Percentiles rank a stretch among this genome's conserved stretches.
phyloP scores from a whole-genome alignment of 1,140 invertebrate genomes.

The Pemphigus obesinymphae region DNA sequence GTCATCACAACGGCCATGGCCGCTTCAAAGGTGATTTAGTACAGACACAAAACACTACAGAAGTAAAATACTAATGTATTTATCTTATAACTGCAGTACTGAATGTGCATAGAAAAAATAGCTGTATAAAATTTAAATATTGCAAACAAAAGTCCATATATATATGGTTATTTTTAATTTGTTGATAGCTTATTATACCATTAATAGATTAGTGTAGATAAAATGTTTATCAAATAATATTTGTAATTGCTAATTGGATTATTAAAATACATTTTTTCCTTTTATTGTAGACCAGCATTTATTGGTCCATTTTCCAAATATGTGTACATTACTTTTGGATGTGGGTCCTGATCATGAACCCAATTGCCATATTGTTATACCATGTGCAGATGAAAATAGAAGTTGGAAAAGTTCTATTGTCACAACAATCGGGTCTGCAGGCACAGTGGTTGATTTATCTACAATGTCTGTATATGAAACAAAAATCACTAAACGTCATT shows the following conservation, averaged over 20 bases:
- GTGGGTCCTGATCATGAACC: slow-evolving; percentile 74
- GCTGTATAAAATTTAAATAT: neutral
- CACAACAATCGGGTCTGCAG: neutral
- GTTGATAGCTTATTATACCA: neutral
- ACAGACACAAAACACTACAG: too few relatives aligned
- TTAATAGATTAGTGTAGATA: neutral
- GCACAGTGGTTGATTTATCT: slow-evolving; percentile 55
- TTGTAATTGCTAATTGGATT: too few relatives aligned
- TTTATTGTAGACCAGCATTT: slow-evolving; percentile 63
- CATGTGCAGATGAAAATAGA: slow-evolving; percentile 42
- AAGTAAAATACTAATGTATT: too few relatives aligned
- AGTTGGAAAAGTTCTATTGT: slow-evolving; percentile 6
- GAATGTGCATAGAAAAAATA: too few relatives aligned
- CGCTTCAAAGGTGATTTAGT: too few relatives aligned
- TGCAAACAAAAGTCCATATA: neutral
- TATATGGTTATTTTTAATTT: neutral
- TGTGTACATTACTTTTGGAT: slow-evolving; percentile 75
- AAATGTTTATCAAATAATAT: too few relatives aligned
- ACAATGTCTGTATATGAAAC: slow-evolving; percentile 67
- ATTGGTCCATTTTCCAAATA: slow-evolving; percentile 68
- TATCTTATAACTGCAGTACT: too few relatives aligned
- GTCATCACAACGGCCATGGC: too few relatives aligned
- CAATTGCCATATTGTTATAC: slow-evolving; percentile 65
- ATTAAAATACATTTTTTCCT: too few relatives aligned
- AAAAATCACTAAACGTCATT: slow-evolving; percentile 58